Base-by-base conservation (phyloP, 2,888 invertebrate genomes). In the Meiosimyza decipiens region DNA sequence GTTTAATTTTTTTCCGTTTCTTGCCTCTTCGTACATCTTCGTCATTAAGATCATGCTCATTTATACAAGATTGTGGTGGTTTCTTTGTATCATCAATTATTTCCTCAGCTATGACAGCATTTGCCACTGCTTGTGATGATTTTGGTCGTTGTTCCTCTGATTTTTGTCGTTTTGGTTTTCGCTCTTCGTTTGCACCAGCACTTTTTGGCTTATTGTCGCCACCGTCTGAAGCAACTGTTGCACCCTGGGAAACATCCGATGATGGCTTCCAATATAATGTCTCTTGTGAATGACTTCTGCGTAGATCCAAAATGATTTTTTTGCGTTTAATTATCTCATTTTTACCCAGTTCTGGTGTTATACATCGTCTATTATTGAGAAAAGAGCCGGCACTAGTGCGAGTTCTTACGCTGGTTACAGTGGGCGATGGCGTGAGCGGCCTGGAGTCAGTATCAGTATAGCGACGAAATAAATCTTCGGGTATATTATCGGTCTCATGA, bases 391-490 rank as follows among this genome's bases (percentile, higher is more conserved):
- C 89, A 79, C 94, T 90, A 73, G 93, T 90, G 80, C 93, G 83
- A 66, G 94, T 91, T 84, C 93, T 89, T 78, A 91, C 92, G 82
- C 94, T 94, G 9, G 91, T 92, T 6, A 93, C 88, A 1, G 93
- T 94, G 0, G 94, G 94, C 0, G 94, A 92, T 0, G 95, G 95
- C 0, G 95, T 94, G 76, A 92, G 86, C 0, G 95, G 94, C 33
- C 95, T 89, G 0, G 95, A 95, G 83, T 95, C 95, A 0, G 94
- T 95, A 79, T 95, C 94, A 0, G 95, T 93, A 81, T 95, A 95
- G 76, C 93, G 92, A 80, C 93, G 89, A 84, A 93, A 93, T 81
- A 93, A 89, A 84, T 93, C 93, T 80, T 94, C 93, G 0, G 93
- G 93, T 77, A 93, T 92, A 78, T 91, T 90, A 78, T 92, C 92